Conservation (phyloP, 2,113 vertebrate species). For the Macquaria ambigua region DNA sequence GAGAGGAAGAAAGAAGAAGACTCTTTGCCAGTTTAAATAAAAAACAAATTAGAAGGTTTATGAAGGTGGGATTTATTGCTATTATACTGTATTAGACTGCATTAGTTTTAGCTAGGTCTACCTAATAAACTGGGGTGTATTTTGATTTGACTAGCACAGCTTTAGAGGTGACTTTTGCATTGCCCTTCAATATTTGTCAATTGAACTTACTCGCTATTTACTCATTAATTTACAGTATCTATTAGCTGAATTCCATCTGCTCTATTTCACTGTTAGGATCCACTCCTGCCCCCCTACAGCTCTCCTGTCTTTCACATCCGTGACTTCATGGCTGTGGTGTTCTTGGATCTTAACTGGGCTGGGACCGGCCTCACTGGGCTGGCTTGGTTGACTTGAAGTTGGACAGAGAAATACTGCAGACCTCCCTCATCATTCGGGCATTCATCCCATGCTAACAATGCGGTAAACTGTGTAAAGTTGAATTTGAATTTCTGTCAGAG, state of each 20-base stretch:
- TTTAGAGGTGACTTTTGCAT: too few species aligned
- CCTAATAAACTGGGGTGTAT: not conserved
- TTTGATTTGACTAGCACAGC: not conserved
- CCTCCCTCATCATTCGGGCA: not conserved
- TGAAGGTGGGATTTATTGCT: too few species aligned
- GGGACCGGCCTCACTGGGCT: not conserved
- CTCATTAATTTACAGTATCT: too few species aligned
- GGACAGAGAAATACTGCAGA: not conserved
- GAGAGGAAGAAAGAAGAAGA: not conserved
- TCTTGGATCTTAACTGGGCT: not conserved
- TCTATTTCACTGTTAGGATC: slow-evolving; percentile 6
- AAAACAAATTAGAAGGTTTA: too few species aligned
- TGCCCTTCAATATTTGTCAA: not conserved
- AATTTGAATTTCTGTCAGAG: not conserved
- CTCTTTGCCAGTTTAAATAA: too few species aligned
- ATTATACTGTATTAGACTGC: too few species aligned
- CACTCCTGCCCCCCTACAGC: not conserved
- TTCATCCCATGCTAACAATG: not conserved
- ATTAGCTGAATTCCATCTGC: slow-evolving; percentile 19
- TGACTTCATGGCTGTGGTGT: slow-evolving; percentile 7
- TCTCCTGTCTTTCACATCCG: not conserved
- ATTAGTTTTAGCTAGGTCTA: too few species aligned
- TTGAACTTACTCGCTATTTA: not conserved
- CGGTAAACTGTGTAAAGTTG: not conserved
- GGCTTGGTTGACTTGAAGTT: not conserved